Conservation (phyloP, 2,113 vertebrate genomes). For the Kryptolebias marmoratus region DNA sequence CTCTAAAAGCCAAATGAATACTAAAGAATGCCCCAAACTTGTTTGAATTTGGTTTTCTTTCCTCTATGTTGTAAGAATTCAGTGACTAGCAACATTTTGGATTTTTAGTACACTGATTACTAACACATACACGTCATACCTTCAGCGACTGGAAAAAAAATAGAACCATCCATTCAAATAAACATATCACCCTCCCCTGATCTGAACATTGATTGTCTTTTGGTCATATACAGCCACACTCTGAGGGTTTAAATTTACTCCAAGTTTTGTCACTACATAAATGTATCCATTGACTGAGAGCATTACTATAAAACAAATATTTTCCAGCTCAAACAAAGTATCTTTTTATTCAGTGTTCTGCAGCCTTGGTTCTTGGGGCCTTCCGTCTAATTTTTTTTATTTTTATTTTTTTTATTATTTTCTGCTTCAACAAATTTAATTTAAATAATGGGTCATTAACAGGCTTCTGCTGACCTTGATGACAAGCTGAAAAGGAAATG, state of each 20-base stretch:
- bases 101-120: neutral
- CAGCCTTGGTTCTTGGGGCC: neutral
- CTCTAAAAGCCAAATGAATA: too few species aligned
- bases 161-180: neutral
- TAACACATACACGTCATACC: neutral
- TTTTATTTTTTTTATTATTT: neutral
- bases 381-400: neutral
- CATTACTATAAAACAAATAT: constrained; percentile 16
- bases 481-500: neutral
- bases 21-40: too few species aligned
- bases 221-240: constrained; percentile 6
- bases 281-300: constrained; percentile 31
- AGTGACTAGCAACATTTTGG: too few species aligned
- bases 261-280: constrained; percentile 25
- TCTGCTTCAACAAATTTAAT: neutral
- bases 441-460: neutral
- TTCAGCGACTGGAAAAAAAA: neutral
- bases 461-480: neutral
- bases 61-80: too few species aligned
- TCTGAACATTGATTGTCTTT: constrained; percentile 14
- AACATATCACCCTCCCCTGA: neutral
- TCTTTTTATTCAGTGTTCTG: neutral
- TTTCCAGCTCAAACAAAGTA: constrained; percentile 29
- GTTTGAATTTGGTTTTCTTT: too few species aligned
- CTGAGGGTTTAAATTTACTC: constrained; percentile 11